A percentile compares a stretch with the other conserved stretches of the same genome.
Evolutionary conservation across 30 jellyfish, hydroid and myxozoan species (phyloP).

Genomic region (Rhopilema esculentum): DNA sequence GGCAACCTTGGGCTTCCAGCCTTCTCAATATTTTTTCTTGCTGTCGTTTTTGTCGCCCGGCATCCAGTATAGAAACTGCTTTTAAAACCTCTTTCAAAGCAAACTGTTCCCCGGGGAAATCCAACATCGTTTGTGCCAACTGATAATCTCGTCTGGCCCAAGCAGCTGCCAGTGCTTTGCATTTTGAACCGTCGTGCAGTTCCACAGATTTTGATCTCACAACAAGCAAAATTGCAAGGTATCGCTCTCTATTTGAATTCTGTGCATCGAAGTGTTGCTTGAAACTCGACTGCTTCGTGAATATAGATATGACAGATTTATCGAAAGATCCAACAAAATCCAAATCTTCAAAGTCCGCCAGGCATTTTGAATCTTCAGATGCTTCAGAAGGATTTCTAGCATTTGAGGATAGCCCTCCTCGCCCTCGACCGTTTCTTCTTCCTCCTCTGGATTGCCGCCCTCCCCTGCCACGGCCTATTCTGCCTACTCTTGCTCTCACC

Average conservation of each 20-base stretch:
- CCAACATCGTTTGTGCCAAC: slow-evolving; percentile 58
- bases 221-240: slow-evolving; percentile 51
- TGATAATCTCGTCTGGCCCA: slow-evolving; percentile 68
- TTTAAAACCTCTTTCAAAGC: slow-evolving; percentile 67
- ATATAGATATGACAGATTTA: slow-evolving; percentile 4
- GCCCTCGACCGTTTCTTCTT: background rate
- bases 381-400: background rate
- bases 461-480: slow-evolving; percentile 1
- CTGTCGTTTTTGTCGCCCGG: slow-evolving; percentile 47
- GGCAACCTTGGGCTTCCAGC: slow-evolving; percentile 72
- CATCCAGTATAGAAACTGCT: slow-evolving; percentile 64
- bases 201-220: slow-evolving; percentile 11
- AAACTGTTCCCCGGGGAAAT: slow-evolving; percentile 50
- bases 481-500: slow-evolving; percentile 2
- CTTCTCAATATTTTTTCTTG: slow-evolving; percentile 30
- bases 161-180: slow-evolving; percentile 74
- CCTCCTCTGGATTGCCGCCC: background rate
- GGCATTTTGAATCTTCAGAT: slow-evolving; percentile 46
- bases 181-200: slow-evolving; percentile 35
- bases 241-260: slow-evolving; percentile 25
- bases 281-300: slow-evolving; percentile 33
- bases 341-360: background rate
- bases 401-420: background rate
- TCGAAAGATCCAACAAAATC: slow-evolving; percentile 27
- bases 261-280: slow-evolving; percentile 64